phyloP scores from a whole-genome alignment of 2,113 vertebrate species.

The Drymodes brunneopygia region DNA sequence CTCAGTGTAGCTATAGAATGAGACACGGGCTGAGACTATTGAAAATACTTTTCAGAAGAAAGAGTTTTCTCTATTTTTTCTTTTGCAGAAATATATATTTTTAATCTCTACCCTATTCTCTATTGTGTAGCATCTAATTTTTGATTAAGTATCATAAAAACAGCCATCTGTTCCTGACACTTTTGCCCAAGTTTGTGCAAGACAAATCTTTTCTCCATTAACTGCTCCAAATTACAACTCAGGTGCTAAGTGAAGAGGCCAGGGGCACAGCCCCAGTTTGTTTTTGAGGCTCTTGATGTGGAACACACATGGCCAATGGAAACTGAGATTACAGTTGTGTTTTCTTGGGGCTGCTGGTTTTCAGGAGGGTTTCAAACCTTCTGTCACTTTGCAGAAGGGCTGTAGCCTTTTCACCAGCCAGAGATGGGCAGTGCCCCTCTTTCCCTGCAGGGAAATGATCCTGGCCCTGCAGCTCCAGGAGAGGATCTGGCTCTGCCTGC shows the following conservation, averaged over 20 bases:
- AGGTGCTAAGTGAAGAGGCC: background rate
- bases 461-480: background rate
- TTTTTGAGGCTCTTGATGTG: background rate
- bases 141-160: background rate
- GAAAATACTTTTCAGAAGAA: background rate
- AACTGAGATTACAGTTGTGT: background rate
- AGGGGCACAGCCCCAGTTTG: background rate
- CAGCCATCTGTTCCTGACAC: background rate
- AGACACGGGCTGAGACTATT: background rate
- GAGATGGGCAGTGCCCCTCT: background rate
- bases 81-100: background rate
- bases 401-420: background rate
- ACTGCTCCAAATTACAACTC: background rate
- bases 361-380: background rate
- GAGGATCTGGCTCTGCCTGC: background rate
- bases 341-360: background rate
- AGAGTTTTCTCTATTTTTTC: rapidly evolving
- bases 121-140: background rate
- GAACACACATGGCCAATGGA: background rate
- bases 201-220: background rate
- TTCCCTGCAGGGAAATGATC: background rate
- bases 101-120: background rate
- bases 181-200: background rate
- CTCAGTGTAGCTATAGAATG: background rate
- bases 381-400: background rate